A percentile compares a stretch with the other conserved stretches of the same genome.
These are phyloP conservation scores for Drosophila quadrilineata DNA, from an alignment of 1,140 invertebrate genomes.

Conservation along the genomic window DNA sequence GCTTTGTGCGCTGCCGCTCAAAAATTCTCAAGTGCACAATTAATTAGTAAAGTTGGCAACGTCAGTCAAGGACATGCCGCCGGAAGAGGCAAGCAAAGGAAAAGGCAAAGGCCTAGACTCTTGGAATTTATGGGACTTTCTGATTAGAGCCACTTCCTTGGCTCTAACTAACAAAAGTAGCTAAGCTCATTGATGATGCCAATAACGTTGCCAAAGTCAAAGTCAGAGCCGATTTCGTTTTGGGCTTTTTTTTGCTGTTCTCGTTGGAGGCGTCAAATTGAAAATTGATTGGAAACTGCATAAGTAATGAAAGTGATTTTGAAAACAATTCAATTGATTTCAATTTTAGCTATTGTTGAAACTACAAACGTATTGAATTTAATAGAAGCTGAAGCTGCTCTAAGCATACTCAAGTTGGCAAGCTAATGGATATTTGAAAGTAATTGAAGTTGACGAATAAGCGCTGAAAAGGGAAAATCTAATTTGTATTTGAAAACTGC, in stretches of 20 bases:
- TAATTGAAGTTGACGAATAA: not conserved
- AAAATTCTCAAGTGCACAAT: constrained; percentile 79
- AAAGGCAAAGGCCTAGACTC: constrained; percentile 38
- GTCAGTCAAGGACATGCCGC: not conserved
- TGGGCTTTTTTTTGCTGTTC: not conserved
- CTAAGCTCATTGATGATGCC: constrained; percentile 53
- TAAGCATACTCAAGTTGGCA: constrained; percentile 13
- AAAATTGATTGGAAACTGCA: constrained; percentile 72
- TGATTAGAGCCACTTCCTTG: constrained; percentile 38
- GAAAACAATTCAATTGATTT: constrained; percentile 34
- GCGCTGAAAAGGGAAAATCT: not conserved
- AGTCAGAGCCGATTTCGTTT: constrained; percentile 19
- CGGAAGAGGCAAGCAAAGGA: constrained; percentile 20
- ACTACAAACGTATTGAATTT: constrained; percentile 10
- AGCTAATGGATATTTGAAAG: not conserved
- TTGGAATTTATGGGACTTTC: constrained; percentile 59
- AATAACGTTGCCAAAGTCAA: not conserved
- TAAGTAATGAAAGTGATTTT: constrained; percentile 57
- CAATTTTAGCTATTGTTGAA: constrained; percentile 15
- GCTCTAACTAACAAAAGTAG: constrained; percentile 39
- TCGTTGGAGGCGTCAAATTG: constrained; percentile 45
- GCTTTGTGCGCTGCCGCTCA: constrained; percentile 48
- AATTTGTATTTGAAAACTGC: too few relatives aligned
- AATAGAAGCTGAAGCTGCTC: constrained; percentile 6
- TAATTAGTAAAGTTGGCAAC: constrained; percentile 72